Conservation (phyloP, 2,888 invertebrate genomes). For the Elmis aenea region DNA sequence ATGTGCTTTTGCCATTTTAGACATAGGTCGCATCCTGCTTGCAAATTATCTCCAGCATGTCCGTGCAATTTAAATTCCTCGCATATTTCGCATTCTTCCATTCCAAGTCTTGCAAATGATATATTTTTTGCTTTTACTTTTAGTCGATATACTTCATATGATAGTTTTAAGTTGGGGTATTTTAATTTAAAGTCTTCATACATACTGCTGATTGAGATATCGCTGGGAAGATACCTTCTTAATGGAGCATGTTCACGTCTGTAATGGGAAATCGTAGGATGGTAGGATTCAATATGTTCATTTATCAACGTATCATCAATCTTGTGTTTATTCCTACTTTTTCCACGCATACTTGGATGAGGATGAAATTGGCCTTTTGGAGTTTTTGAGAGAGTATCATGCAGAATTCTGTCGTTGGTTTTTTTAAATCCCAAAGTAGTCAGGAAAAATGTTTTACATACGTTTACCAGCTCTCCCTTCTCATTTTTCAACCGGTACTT, state of each 20-base stretch:
- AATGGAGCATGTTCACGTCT: slow-evolving; percentile 12
- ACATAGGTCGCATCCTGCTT: too few relatives aligned
- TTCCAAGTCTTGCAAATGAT: slow-evolving; percentile 21
- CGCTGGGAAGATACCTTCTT: slow-evolving; percentile 11
- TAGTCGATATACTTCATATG: slow-evolving; percentile 20
- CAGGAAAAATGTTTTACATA: slow-evolving; percentile 14
- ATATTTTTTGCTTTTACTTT: slow-evolving; percentile 16
- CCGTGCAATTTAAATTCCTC: slow-evolving; percentile 17
- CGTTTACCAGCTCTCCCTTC: not conserved
- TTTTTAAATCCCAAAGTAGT: slow-evolving; percentile 12
- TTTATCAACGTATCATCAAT: slow-evolving; percentile 5
- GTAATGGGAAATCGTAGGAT: slow-evolving; percentile 15
- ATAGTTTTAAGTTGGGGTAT: slow-evolving; percentile 12
- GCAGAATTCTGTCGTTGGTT: slow-evolving; percentile 11
- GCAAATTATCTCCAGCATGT: too few relatives aligned
- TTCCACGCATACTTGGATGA: slow-evolving; percentile 4
- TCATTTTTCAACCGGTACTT: slow-evolving; percentile 1
- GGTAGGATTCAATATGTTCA: slow-evolving; percentile 10
- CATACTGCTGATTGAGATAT: slow-evolving; percentile 7
- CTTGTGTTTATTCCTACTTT: slow-evolving; percentile 9
- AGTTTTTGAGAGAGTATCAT: slow-evolving; percentile 11
- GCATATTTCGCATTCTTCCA: slow-evolving; percentile 24
- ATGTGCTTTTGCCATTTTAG: too few relatives aligned
- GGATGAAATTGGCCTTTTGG: slow-evolving; percentile 7
- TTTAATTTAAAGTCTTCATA: slow-evolving; percentile 12